Conservation (phyloP, 1,140 invertebrate species). For the Brachionus koreanus region DNA sequence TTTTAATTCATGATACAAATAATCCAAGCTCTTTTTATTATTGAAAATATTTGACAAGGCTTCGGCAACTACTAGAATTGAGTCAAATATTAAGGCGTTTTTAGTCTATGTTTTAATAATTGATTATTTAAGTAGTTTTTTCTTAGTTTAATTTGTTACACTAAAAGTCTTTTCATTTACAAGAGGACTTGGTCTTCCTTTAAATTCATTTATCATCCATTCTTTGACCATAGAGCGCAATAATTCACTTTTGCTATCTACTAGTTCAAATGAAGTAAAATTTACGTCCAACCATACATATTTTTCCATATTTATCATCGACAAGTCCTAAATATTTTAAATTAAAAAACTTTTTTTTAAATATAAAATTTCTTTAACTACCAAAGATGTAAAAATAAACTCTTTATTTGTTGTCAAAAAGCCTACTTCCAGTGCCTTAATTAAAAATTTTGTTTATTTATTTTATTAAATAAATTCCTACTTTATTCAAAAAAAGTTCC, state of each 20-base stretch:
- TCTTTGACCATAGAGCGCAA: not conserved
- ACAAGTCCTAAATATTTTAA: not conserved
- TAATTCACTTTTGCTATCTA: constrained; percentile 6
- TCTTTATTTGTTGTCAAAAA: constrained; percentile 14
- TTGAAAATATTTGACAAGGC: not conserved
- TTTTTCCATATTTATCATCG: not conserved
- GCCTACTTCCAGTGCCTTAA: not conserved
- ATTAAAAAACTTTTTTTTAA: not conserved
- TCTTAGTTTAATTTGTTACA: not conserved
- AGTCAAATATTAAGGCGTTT: not conserved
- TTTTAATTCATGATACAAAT: not conserved
- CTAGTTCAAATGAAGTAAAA: constrained; percentile 13
- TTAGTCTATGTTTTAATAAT: not conserved
- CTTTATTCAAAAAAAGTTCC: not conserved
- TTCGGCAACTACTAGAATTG: not conserved
- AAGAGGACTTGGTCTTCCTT: not conserved
- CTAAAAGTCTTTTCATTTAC: constrained; percentile 1
- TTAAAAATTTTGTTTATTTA: not conserved
- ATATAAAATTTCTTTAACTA: not conserved
- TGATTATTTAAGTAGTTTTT: not conserved
- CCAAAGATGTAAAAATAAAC: not conserved
- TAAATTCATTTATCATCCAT: constrained; percentile 9
- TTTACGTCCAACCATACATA: constrained; percentile 4
- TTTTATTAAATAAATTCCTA: not conserved
- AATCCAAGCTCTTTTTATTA: not conserved